These are phyloP conservation scores for Petrolisthes cinctipes DNA, from an alignment of 2,888 invertebrate genomes.

Conservation along the genomic window DNA sequence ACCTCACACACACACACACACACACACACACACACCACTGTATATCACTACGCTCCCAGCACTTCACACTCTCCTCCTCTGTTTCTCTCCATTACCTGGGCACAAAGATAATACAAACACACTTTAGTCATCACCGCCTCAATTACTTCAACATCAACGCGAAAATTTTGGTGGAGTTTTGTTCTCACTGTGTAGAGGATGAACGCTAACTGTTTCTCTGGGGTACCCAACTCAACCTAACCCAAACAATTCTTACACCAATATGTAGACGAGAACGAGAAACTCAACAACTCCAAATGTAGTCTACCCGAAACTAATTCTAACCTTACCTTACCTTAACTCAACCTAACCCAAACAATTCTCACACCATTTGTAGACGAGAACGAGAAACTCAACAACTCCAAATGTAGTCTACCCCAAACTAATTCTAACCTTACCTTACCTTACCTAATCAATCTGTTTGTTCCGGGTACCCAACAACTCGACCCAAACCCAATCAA, in stretches of 20 bases:
- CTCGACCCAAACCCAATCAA: background rate
- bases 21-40: too few relatives aligned
- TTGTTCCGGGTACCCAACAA: background rate
- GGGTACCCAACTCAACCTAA: too few relatives aligned
- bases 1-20: too few relatives aligned
- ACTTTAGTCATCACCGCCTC: too few relatives aligned
- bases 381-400: background rate
- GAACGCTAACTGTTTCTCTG: too few relatives aligned
- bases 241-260: too few relatives aligned
- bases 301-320: background rate
- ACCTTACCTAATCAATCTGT: background rate
- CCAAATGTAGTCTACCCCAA: background rate
- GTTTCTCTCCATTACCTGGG: background rate
- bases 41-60: too few relatives aligned
- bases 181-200: too few relatives aligned
- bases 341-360: background rate
- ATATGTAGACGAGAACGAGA: background rate
- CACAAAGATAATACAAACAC: background rate
- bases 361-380: background rate
- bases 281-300: background rate
- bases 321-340: background rate
- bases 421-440: background rate
- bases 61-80: too few relatives aligned
- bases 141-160: too few relatives aligned
- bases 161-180: too few relatives aligned